phyloP scores from a whole-genome alignment of 1,140 invertebrate species.

The Conus betulinus region DNA sequence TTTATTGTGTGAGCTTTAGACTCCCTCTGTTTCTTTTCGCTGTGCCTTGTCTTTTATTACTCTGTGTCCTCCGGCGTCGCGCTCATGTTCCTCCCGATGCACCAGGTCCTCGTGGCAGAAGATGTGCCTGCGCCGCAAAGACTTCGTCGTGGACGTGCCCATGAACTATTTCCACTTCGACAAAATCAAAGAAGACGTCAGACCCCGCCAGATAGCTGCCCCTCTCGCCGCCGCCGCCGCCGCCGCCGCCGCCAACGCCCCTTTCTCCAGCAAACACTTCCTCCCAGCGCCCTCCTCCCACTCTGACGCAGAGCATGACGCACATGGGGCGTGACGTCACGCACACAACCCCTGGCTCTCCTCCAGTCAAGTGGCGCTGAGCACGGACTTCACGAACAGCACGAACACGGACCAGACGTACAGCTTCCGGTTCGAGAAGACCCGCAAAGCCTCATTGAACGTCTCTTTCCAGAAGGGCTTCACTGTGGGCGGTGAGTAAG shows the following conservation, averaged over 20 bases:
- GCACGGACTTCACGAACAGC: conserved; percentile 47
- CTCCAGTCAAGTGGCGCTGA: conserved; percentile 30
- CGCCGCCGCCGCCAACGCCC: not conserved
- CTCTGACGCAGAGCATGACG: not conserved
- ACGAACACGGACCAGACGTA: conserved; percentile 46
- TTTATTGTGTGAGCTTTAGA: not conserved
- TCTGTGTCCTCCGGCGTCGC: not conserved
- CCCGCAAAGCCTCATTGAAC: conserved; percentile 34
- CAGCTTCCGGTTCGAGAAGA: conserved; percentile 49
- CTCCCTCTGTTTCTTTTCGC: too few species aligned
- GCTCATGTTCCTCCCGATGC: not conserved
- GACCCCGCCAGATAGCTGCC: not conserved
- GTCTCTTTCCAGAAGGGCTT: conserved; percentile 50
- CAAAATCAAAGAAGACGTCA: conserved; percentile 19
- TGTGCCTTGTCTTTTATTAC: too few species aligned
- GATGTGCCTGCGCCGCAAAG: conserved; percentile 37
- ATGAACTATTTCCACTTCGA: conserved; percentile 54
- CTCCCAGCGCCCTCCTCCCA: not conserved
- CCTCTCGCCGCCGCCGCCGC: not conserved
- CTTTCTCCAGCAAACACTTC: not conserved
- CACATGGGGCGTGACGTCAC: conserved; percentile 14
- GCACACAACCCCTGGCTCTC: not conserved
- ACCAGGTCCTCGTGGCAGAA: conserved; percentile 19
- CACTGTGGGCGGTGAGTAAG: conserved; percentile 38
- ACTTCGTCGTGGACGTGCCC: conserved; percentile 48